These are phyloP conservation scores for Daboia siamensis DNA, from an alignment of 2,113 vertebrate genomes.

Conservation along the genomic window DNA sequence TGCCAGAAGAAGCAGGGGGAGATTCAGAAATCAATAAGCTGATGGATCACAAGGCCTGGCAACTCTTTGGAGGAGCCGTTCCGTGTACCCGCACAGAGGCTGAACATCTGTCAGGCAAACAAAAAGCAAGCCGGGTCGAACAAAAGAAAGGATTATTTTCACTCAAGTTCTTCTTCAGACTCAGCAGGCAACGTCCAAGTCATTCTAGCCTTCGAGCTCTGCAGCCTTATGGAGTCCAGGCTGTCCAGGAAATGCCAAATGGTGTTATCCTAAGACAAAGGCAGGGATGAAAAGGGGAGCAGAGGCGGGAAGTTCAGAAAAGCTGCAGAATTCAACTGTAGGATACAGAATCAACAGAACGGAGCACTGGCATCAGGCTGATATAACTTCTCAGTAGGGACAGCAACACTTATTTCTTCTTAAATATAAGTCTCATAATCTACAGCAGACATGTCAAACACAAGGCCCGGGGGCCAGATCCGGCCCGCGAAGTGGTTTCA, in stretches of 20 bases:
- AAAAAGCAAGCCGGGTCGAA: conserved; percentile 67
- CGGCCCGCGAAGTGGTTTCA: too few relatives aligned
- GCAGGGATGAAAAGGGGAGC: background rate
- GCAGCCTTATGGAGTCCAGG: conserved; percentile 57
- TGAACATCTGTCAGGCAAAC: conserved; percentile 73
- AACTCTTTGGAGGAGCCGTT: conserved; percentile 48
- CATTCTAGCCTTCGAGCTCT: conserved; percentile 58
- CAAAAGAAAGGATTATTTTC: conserved; percentile 74
- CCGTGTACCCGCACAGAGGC: conserved; percentile 56
- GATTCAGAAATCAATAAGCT: conserved; percentile 63
- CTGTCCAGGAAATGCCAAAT: conserved; percentile 63
- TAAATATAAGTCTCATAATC: background rate
- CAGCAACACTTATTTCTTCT: background rate
- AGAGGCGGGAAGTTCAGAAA: background rate
- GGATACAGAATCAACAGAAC: conserved; percentile 6
- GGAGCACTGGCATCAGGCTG: background rate
- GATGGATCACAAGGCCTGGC: conserved; percentile 57
- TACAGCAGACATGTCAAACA: too few relatives aligned
- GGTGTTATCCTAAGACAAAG: conserved; percentile 59
- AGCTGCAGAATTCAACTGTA: background rate
- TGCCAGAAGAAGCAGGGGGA: conserved; percentile 46
- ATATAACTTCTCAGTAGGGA: background rate
- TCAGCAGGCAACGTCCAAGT: conserved; percentile 70
- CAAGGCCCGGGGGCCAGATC: too few relatives aligned
- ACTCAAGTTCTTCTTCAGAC: conserved; percentile 70